These are phyloP conservation scores for western clawed frog (Xenopus tropicalis) DNA, from an alignment of 2,113 vertebrate species.

Conservation along the genomic window UCB_Xtro_10.0 CM004449.2:96273001-96273500, in stretches of 20 bases:
- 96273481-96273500: too few species aligned
- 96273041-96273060: background rate
- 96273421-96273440: background rate
- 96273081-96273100: too few species aligned
- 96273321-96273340: conserved; percentile 25
- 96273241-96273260: conserved; percentile 35
- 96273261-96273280: conserved; percentile 26
- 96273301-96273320: conserved; percentile 35
- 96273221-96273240: conserved; percentile 20
- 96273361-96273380: conserved; percentile 34
- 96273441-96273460: background rate
- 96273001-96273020: too few species aligned
- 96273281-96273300: conserved; percentile 37
- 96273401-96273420: background rate
- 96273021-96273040: too few species aligned
- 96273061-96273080: background rate
- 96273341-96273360: conserved; percentile 8
- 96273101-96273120: too few species aligned
- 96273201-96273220: too few species aligned
- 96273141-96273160: background rate
- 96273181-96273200: background rate
- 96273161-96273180: background rate
- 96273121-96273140: too few species aligned
- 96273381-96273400: background rate
- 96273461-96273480: background rate